Base-by-base conservation (phyloP, 1,140 invertebrate species). In the Ctenoplectra terminalis region DNA sequence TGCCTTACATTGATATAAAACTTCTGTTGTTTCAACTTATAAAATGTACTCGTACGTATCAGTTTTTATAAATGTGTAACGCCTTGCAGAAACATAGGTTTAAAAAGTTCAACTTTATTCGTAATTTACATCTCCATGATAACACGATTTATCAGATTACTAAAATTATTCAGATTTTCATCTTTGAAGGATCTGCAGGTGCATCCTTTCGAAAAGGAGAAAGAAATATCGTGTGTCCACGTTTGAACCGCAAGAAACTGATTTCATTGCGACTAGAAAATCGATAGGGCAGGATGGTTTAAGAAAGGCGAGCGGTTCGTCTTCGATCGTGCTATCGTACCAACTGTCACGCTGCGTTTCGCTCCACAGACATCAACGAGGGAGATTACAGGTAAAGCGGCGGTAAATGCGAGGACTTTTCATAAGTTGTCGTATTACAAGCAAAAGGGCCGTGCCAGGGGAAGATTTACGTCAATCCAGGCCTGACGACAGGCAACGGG, bases 401-500 rank as follows among this genome's bases (percentile, higher is more conserved):
- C 77, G 52, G 23, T 61, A 29, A 82, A 46, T 56, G 43, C 50
- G 52, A 61, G 43, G 37, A 58, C 76, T 83, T 83, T 84, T 87
- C 66, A 81, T 78, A 84, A 87, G 76, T 70, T 60, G 73, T 81
- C 61, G 72, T 58, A 50, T 67, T 64, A 73, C 37, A 37, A 69
- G 34, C 11, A 34, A 46, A 67, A 23, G 56, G 43, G 5, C 20
- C 31, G 56, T 40, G 29, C 20, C 56, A 37, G 23, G 26, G 37
- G 46, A 81, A 80, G 81, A 87, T 84, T 87, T 87, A 84, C 81
- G 86, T 87, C 85, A 81, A 87, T 83, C 82, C 29, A 81, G 73
- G 56, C 54, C 52, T 34, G 31, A n/a, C 72, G 64, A 17, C 75
- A 56, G 61, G 75, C 84, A 80, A 72, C 48, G 46, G 54, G 43